Evolutionary conservation across 2,797 vertebrate species (phyloP), one percentile per base, ranked within the genome.

Genomic region (Myiothlypis chrysogaster): DNA sequence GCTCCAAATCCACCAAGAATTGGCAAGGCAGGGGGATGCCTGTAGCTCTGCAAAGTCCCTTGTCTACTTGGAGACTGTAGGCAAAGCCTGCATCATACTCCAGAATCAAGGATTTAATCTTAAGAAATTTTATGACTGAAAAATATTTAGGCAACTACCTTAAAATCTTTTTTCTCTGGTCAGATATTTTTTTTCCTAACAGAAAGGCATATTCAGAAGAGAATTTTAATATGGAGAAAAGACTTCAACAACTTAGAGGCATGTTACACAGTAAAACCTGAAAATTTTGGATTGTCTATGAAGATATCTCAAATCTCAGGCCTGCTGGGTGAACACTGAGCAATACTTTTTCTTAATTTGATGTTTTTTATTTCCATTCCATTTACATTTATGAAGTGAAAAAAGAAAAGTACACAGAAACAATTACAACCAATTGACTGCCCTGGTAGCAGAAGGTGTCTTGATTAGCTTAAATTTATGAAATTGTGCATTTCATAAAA

Each of bases 401-500:
- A 92, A 65, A 55, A 92, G 50, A 84, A 82, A 76, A 73, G 75
- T 25, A 46, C 21, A 49, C 11, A 30, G 50, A 68, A 81, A 70
- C 23, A 28, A 70, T 94, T 76, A 55, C 24, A 83, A 79, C 23
- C 30, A 46, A 46, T 64, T 50, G 88, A 50, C 56, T 91, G 68
- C 86, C 59, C 52, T 61, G 13, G 64, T 88, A 93, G 39, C 70
- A 81, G 81, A 93, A 96, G 93, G 64, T 90, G 55, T 41, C 66
- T 73, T 83, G 82, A 87, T 96, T 89, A 83, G 81, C 47, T 96
- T 96, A 91, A 88, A 86, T 87, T 94, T 80, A 89, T 90, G 82
- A 88, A 94, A 94, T 44, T 73, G 53, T 78, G 50, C 53, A 69
- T 91, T 96, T 85, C 34, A 44, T 87, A 88, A 87, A 94, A 93